These are phyloP conservation scores for Nephrocerus scutellatus DNA, from an alignment of 2,888 invertebrate species.

Conservation along the genomic window DNA sequence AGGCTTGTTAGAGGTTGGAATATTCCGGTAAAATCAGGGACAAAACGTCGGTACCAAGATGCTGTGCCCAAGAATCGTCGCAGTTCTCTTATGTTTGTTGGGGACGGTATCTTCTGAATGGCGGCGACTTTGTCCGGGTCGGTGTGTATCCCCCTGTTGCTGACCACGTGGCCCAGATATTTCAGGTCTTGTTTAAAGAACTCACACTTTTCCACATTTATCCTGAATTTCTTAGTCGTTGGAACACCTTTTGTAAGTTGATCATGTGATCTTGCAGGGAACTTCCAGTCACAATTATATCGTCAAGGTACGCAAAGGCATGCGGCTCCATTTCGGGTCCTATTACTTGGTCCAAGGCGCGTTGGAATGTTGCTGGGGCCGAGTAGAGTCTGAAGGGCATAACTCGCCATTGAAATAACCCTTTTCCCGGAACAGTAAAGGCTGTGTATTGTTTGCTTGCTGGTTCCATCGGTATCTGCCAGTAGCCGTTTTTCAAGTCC, in stretches of 20 bases:
- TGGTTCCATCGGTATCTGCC: conserved; percentile 2
- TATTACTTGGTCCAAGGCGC: not conserved
- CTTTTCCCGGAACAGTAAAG: not conserved
- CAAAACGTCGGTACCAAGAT: not conserved
- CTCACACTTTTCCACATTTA: conserved; percentile 1
- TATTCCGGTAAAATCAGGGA: not conserved
- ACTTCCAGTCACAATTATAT: not conserved
- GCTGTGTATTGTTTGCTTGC: not conserved
- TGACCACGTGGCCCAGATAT: not conserved
- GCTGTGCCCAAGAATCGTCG: not conserved
- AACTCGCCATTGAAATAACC: conserved; percentile 1
- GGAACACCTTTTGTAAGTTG: not conserved
- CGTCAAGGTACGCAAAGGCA: not conserved
- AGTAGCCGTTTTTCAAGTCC: not conserved
- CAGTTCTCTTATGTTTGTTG: not conserved
- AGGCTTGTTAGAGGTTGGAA: not conserved
- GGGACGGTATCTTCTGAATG: not conserved
- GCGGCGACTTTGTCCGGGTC: conserved; percentile 1
- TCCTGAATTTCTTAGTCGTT: not conserved
- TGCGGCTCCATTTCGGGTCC: not conserved
- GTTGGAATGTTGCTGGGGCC: not conserved
- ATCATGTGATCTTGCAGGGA: not conserved
- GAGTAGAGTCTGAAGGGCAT: conserved; percentile 2
- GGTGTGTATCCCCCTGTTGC: not conserved
- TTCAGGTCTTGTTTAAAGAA: not conserved